These are phyloP conservation scores for Pipistrellus pygmaeus DNA, from an alignment of 2,797 vertebrate species.

Conservation along the genomic window DNA sequence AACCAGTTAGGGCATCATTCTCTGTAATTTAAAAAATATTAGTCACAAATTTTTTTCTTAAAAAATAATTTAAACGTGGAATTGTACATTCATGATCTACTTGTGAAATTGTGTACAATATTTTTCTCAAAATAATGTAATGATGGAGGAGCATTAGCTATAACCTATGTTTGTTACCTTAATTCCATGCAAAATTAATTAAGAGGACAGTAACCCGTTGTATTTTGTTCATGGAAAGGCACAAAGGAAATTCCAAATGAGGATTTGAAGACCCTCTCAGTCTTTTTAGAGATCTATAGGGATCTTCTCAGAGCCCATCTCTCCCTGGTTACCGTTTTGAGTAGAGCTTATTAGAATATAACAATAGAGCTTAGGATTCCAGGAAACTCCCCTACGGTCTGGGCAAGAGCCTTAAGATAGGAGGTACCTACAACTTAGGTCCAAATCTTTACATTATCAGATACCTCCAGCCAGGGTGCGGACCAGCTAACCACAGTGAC, in stretches of 20 bases:
- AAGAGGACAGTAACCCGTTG: not conserved
- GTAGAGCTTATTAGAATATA: not conserved
- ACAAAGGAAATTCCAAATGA: slow-evolving; percentile 50
- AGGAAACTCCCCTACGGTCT: slow-evolving; percentile 57
- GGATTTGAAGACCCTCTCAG: not conserved
- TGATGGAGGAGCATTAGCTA: not conserved
- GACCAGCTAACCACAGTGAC: slow-evolving; percentile 50
- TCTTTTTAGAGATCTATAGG: not conserved
- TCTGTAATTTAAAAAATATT: slow-evolving; percentile 44
- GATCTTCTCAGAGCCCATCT: not conserved
- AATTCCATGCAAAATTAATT: slow-evolving; percentile 10
- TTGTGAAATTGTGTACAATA: slow-evolving; percentile 35
- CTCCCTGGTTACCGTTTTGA: slow-evolving; percentile 25
- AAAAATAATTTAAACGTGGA: slow-evolving; percentile 33
- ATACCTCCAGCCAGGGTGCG: slow-evolving; percentile 64
- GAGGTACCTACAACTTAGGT: slow-evolving; percentile 15
- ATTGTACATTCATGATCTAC: slow-evolving; percentile 5
- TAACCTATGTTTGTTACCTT: slow-evolving; percentile 9
- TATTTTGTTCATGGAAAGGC: not conserved
- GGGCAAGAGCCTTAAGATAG: slow-evolving; percentile 65
- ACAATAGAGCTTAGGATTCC: slow-evolving; percentile 11
- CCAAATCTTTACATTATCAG: slow-evolving; percentile 76
- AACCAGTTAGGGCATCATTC: not conserved
- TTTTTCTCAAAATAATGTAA: not conserved
- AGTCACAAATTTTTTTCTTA: slow-evolving; percentile 8